Evolutionary conservation across 2,797 vertebrate genomes (phyloP).

Genomic region (Squalus acanthias): DNA sequence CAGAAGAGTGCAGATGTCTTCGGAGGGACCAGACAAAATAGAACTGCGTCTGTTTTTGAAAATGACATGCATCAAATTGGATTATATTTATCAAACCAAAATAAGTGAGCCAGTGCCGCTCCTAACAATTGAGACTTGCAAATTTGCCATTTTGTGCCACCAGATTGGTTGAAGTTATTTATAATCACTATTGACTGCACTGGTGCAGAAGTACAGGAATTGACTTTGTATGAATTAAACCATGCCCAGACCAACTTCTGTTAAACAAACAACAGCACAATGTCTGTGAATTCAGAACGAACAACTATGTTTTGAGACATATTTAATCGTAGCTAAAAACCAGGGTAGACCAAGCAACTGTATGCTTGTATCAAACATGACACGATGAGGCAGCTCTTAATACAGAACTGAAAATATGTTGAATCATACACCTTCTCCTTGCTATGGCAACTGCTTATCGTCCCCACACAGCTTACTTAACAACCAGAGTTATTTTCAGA

Average conservation of each 20-base stretch:
- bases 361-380: not conserved
- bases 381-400: not conserved
- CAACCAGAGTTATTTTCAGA: conserved; percentile 24
- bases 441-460: not conserved
- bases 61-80: not conserved
- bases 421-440: not conserved
- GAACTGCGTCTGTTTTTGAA: not conserved
- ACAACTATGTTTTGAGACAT: not conserved
- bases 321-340: not conserved
- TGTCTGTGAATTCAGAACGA: not conserved
- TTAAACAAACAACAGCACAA: not conserved
- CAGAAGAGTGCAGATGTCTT: not conserved
- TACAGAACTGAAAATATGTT: not conserved
- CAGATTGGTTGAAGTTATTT: not conserved
- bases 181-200: not conserved
- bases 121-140: not conserved
- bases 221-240: not conserved
- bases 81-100: conserved; percentile 22
- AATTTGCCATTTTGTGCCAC: not conserved
- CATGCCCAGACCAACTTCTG: not conserved
- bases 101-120: not conserved
- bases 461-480: not conserved
- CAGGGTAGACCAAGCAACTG: not conserved
- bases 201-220: not conserved
- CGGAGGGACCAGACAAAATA: not conserved